These are phyloP conservation scores for Takifugu ocellatus DNA, from an alignment of 2,797 vertebrate genomes.

Conservation along the genomic window DNA sequence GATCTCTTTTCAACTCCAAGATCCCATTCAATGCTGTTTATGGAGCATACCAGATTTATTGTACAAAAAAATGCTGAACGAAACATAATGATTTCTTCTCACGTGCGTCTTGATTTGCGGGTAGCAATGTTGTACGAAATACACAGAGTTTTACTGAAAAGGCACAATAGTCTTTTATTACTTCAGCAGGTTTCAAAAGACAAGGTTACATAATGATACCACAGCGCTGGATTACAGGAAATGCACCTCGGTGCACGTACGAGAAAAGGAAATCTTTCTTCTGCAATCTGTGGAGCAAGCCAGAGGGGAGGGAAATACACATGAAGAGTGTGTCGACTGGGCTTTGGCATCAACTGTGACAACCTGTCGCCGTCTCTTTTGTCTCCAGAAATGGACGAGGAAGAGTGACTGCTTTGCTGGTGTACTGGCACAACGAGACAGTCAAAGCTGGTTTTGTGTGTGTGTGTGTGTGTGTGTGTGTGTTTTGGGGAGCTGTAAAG, in stretches of 20 bases:
- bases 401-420: slow-evolving; percentile 32
- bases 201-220: slow-evolving; percentile 54
- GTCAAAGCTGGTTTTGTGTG: slow-evolving; percentile 44
- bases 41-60: slow-evolving; percentile 31
- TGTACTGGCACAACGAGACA: slow-evolving; percentile 42
- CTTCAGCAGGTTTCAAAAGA: slow-evolving; percentile 41
- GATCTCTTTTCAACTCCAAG: background rate
- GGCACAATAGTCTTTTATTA: slow-evolving; percentile 69
- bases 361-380: slow-evolving; percentile 56
- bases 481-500: slow-evolving; percentile 25
- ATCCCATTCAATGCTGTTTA: slow-evolving; percentile 8
- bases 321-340: slow-evolving; percentile 54
- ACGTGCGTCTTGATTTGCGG: too few relatives aligned
- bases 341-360: slow-evolving; percentile 57
- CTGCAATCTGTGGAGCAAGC: slow-evolving; percentile 54
- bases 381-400: slow-evolving; percentile 37
- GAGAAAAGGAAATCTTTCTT: slow-evolving; percentile 43
- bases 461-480: background rate
- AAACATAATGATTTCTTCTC: background rate
- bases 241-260: slow-evolving; percentile 34
- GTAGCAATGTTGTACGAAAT: too few relatives aligned
- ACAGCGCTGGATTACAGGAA: slow-evolving; percentile 63
- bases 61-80: slow-evolving; percentile 24
- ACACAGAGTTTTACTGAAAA: background rate
- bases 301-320: slow-evolving; percentile 33